These are phyloP conservation scores for Xerus rutilus DNA, from an alignment of 2,797 vertebrate species.

Conservation along the genomic window DNA sequence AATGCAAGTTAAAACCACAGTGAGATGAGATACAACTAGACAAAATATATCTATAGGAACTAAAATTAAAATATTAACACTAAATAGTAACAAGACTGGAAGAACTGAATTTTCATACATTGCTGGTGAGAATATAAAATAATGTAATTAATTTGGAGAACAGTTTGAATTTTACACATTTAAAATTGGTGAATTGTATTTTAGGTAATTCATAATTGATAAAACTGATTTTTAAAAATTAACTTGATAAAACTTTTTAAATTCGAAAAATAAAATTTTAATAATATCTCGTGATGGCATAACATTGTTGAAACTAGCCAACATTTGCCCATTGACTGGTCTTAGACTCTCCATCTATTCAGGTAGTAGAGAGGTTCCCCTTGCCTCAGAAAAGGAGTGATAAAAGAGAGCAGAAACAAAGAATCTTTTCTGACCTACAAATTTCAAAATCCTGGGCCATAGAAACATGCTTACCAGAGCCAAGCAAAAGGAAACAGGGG, in stretches of 20 bases:
- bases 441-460: constrained; percentile 30
- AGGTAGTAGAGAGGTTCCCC: neutral
- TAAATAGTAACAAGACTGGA: neutral
- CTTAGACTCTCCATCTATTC: neutral
- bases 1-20: constrained; percentile 19
- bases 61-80: constrained; percentile 62
- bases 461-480: neutral
- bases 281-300: neutral
- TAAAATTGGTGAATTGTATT: neutral
- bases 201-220: neutral
- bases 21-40: constrained; percentile 8
- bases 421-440: neutral
- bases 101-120: neutral
- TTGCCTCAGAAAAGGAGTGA: neutral
- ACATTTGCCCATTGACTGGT: neutral
- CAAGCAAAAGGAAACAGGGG: neutral
- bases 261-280: constrained; percentile 51
- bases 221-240: constrained; percentile 20
- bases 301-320: neutral
- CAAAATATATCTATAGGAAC: neutral
- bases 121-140: neutral
- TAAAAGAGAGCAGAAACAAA: neutral
- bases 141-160: constrained; percentile 17
- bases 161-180: neutral
- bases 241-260: constrained; percentile 34